Evolutionary conservation across 2,113 vertebrate genomes (phyloP).

Genomic region (Trochalopteron elliotii): DNA sequence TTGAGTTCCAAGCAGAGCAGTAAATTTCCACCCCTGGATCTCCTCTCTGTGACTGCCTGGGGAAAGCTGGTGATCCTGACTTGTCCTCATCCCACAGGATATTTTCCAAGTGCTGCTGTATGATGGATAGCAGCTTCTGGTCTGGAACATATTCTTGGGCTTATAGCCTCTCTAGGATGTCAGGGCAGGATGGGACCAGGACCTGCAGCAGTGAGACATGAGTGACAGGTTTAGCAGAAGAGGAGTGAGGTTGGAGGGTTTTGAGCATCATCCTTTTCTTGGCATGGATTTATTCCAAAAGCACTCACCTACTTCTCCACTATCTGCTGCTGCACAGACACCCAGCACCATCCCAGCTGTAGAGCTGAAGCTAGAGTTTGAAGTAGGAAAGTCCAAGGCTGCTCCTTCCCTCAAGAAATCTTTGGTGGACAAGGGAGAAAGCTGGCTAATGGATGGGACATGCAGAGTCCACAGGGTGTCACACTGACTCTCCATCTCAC

Average conservation of each 20-base stretch:
- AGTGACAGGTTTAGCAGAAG: background rate
- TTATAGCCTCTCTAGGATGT: rapidly evolving
- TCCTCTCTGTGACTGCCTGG: background rate
- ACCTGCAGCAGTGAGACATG: background rate
- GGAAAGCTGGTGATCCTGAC: background rate
- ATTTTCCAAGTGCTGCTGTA: background rate
- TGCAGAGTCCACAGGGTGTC: background rate
- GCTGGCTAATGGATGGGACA: rapidly evolving
- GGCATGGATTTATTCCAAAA: background rate
- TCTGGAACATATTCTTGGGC: background rate
- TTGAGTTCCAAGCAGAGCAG: background rate
- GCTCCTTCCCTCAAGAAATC: background rate
- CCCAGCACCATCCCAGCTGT: background rate
- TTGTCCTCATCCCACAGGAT: background rate
- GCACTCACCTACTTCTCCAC: background rate
- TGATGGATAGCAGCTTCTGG: background rate
- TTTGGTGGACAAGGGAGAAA: rapidly evolving
- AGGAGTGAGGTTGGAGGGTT: background rate
- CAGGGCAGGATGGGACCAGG: background rate
- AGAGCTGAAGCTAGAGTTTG: background rate
- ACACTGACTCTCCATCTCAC: background rate
- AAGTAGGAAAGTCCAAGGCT: background rate
- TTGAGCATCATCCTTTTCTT: background rate
- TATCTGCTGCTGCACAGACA: background rate
- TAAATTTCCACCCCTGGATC: background rate